Conservation (phyloP, 1,140 invertebrate genomes). For the Apis cerana region DNA sequence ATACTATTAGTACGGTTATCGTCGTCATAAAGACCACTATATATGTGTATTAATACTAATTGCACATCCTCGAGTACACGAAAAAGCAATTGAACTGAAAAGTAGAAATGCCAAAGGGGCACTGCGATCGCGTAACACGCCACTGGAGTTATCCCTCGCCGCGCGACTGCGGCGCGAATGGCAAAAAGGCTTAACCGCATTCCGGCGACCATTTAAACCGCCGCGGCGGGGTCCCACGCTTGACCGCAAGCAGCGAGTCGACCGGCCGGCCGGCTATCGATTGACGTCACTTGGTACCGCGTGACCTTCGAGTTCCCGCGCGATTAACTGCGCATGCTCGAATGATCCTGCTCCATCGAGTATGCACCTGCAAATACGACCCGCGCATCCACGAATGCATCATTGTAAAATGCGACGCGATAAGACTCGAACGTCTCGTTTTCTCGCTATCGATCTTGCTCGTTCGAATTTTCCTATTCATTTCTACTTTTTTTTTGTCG, state of each 20-base stretch:
- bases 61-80: background rate
- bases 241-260: slow-evolving; percentile 66
- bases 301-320: slow-evolving; percentile 75
- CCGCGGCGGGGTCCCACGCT: slow-evolving; percentile 71
- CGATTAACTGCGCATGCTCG: slow-evolving; percentile 68
- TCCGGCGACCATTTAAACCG: slow-evolving; percentile 74
- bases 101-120: slow-evolving; percentile 49
- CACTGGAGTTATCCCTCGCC: slow-evolving; percentile 45
- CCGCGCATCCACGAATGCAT: background rate
- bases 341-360: slow-evolving; percentile 41
- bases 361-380: slow-evolving; percentile 44
- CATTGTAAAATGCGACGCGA: background rate
- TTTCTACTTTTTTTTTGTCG: background rate
- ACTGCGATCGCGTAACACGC: slow-evolving; percentile 45
- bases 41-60: background rate
- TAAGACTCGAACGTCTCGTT: background rate
- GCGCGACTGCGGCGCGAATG: slow-evolving; percentile 66
- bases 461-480: background rate
- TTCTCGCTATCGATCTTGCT: background rate
- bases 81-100: background rate
- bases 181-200: slow-evolving; percentile 76
- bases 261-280: slow-evolving; percentile 58
- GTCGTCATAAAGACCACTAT: background rate
- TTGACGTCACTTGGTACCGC: slow-evolving; percentile 63
- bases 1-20: too few relatives aligned